Conservation (phyloP, 2,797 vertebrate species). For the Ciconia nigra region DNA sequence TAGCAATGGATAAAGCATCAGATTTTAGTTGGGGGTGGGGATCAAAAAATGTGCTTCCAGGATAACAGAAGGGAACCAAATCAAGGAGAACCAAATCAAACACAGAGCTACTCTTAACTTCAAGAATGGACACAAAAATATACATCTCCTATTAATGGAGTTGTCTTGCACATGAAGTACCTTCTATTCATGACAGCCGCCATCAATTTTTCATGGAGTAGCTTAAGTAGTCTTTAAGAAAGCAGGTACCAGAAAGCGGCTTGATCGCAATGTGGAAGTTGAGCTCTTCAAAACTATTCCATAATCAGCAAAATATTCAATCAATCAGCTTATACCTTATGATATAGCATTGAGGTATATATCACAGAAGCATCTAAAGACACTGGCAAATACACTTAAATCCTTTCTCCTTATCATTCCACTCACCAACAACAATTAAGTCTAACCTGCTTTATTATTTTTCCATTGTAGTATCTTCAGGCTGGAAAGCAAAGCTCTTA, state of each 20-base stretch:
- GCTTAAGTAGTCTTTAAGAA: neutral
- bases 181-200: neutral
- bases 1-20: neutral
- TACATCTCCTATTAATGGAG: neutral
- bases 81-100: neutral
- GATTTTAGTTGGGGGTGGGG: neutral
- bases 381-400: neutral
- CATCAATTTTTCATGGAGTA: neutral
- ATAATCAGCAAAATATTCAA: neutral
- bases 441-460: neutral
- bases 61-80: neutral
- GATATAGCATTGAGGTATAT: neutral
- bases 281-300: neutral
- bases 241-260: neutral
- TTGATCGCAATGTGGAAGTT: neutral
- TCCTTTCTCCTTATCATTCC: neutral
- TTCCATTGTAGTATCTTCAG: neutral
- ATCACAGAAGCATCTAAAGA: neutral
- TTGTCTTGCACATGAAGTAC: neutral
- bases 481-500: neutral
- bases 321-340: neutral
- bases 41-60: neutral
- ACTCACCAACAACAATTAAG: neutral
- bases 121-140: neutral
- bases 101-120: neutral